These are phyloP conservation scores for Tenthredo mesomela DNA, from an alignment of 2,888 invertebrate genomes.

Conservation along the genomic window DNA sequence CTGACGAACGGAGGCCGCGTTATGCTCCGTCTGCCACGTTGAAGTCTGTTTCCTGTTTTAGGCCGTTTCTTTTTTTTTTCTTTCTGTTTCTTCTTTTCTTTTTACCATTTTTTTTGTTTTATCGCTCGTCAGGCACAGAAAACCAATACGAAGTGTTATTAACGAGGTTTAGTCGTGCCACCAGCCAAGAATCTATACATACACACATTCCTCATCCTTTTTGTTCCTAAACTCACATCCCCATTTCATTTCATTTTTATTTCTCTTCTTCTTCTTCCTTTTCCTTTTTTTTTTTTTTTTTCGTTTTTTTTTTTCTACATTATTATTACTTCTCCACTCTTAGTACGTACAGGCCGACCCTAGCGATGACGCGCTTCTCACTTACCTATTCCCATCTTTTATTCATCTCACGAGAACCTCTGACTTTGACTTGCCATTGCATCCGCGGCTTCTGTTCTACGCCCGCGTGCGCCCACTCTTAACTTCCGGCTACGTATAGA, in stretches of 20 bases:
- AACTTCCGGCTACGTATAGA: slow-evolving; percentile 66
- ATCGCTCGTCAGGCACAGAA: slow-evolving; percentile 19
- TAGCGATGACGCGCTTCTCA: slow-evolving; percentile 38
- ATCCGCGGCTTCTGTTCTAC: slow-evolving; percentile 41
- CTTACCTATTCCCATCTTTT: slow-evolving; percentile 64
- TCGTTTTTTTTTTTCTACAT: background rate
- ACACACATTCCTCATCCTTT: slow-evolving; percentile 14
- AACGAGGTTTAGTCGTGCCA: slow-evolving; percentile 49
- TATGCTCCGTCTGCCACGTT: slow-evolving; percentile 52
- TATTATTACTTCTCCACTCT: slow-evolving; percentile 1
- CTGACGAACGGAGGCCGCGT: slow-evolving; percentile 39
- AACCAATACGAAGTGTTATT: slow-evolving; percentile 52
- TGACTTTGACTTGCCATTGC: slow-evolving; percentile 29
- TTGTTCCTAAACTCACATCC: slow-evolving; percentile 1
- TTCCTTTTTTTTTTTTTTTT: background rate
- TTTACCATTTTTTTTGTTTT: slow-evolving; percentile 43
- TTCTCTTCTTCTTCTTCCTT: background rate
- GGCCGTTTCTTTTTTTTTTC: slow-evolving; percentile 42
- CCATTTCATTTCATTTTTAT: background rate
- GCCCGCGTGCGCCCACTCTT: slow-evolving; percentile 55
- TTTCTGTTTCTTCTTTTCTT: slow-evolving; percentile 7
- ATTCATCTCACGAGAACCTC: slow-evolving; percentile 66
- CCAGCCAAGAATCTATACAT: slow-evolving; percentile 21
- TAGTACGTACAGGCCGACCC: background rate
- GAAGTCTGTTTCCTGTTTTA: slow-evolving; percentile 56